These are phyloP conservation scores for Megaceryle maxima DNA, from an alignment of 2,113 vertebrate genomes.

Conservation along the genomic window DNA sequence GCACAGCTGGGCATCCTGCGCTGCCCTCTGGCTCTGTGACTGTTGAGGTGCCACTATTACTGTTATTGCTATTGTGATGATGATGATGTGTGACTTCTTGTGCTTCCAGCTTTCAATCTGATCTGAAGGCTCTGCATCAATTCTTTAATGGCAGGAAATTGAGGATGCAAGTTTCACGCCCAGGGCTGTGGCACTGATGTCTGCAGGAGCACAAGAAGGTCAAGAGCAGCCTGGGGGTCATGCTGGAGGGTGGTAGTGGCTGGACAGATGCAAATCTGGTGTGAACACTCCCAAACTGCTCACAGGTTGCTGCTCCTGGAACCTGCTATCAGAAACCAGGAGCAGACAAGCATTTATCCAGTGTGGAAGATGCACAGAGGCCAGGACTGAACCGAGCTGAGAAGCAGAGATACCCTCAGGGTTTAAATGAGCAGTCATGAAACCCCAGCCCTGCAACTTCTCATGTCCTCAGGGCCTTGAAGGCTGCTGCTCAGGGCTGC, in stretches of 20 bases:
- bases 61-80: not conserved
- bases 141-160: not conserved
- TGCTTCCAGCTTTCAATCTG: not conserved
- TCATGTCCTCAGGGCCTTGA: not conserved
- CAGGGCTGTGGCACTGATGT: not conserved
- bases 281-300: not conserved
- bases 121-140: not conserved
- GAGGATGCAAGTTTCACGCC: not conserved
- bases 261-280: not conserved
- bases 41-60: not conserved
- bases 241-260: not conserved
- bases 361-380: not conserved
- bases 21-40: not conserved
- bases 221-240: not conserved
- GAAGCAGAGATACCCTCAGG: not conserved
- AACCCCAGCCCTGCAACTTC: not conserved
- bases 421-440: not conserved
- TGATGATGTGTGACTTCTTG: not conserved
- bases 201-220: not conserved
- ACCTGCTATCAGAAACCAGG: not conserved
- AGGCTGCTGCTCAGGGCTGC: not conserved
- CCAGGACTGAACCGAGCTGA: not conserved
- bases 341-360: not conserved
- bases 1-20: not conserved
- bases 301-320: fast-evolving